These are phyloP conservation scores for Entosphenus tridentatus DNA, from an alignment of 2,113 vertebrate genomes.

Conservation along the genomic window DNA sequence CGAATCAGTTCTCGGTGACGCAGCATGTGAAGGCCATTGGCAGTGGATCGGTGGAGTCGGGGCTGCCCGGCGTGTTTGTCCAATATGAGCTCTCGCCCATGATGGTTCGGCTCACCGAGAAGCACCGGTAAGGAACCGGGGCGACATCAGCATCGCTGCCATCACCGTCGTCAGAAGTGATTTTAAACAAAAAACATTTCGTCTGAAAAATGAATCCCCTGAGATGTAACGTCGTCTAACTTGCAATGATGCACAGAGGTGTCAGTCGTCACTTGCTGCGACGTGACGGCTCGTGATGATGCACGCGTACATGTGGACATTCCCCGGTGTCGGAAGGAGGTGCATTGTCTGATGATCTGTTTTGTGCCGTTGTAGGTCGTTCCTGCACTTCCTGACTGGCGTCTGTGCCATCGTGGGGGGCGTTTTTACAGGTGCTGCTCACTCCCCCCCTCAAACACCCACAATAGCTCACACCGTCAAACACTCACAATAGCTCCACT, in stretches of 20 bases:
- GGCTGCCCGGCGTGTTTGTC: conserved; percentile 79
- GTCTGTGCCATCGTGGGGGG: conserved; percentile 91
- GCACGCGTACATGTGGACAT: too few relatives aligned
- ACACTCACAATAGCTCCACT: too few relatives aligned
- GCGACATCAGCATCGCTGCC: neutral
- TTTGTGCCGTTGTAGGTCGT: conserved; percentile 33
- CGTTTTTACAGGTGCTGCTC: conserved; percentile 63
- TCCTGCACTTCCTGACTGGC: conserved; percentile 84
- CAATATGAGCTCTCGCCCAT: conserved; percentile 84
- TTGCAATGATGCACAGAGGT: neutral
- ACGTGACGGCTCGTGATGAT: too few relatives aligned
- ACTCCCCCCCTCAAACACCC: too few relatives aligned
- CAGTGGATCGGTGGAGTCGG: conserved; percentile 74
- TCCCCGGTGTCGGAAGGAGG: too few relatives aligned
- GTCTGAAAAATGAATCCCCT: neutral
- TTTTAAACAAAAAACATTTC: neutral
- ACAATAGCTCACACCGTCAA: too few relatives aligned
- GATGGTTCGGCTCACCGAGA: conserved; percentile 97
- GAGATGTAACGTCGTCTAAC: neutral
- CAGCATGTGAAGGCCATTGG: conserved; percentile 85
- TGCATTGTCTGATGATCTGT: neutral
- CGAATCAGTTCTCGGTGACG: conserved; percentile 94
- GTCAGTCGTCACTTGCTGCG: too few relatives aligned
- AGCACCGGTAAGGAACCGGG: conserved; percentile 40
- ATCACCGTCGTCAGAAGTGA: too few relatives aligned